phyloP scores from a whole-genome alignment of 2,113 vertebrate species.

The Mesitornis unicolor region DNA sequence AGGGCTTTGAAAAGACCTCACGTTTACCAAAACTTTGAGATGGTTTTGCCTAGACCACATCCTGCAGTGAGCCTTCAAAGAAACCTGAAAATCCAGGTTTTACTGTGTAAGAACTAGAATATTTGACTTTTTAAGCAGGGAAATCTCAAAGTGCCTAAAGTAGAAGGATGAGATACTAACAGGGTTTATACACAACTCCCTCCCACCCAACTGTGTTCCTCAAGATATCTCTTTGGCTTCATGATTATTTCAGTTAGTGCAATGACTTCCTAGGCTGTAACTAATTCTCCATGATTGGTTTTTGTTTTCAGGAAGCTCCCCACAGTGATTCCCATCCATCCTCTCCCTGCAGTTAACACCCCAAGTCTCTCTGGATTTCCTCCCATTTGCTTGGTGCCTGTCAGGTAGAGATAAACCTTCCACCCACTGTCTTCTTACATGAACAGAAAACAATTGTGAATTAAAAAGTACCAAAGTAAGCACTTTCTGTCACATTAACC shows the following conservation, averaged over 20 bases:
- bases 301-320: background rate
- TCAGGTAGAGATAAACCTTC: background rate
- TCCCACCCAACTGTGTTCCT: background rate
- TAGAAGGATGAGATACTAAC: background rate
- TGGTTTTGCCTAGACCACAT: background rate
- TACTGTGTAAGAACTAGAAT: background rate
- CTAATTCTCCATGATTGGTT: background rate
- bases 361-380: background rate
- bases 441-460: background rate
- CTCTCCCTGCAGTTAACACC: background rate
- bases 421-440: fast-evolving
- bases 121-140: background rate
- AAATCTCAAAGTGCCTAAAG: background rate
- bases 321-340: background rate
- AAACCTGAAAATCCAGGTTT: background rate
- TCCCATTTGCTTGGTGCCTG: background rate
- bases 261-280: background rate
- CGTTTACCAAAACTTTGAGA: background rate
- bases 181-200: background rate
- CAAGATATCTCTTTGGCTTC: background rate
- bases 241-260: background rate
- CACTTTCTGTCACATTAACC: background rate
- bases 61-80: background rate
- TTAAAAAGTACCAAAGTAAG: background rate
- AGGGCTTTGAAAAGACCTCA: background rate